Percentiles rank a stretch among this genome's conserved stretches.
phyloP scores from a whole-genome alignment of 2,797 vertebrate species.

The Malacoraja senta region DNA sequence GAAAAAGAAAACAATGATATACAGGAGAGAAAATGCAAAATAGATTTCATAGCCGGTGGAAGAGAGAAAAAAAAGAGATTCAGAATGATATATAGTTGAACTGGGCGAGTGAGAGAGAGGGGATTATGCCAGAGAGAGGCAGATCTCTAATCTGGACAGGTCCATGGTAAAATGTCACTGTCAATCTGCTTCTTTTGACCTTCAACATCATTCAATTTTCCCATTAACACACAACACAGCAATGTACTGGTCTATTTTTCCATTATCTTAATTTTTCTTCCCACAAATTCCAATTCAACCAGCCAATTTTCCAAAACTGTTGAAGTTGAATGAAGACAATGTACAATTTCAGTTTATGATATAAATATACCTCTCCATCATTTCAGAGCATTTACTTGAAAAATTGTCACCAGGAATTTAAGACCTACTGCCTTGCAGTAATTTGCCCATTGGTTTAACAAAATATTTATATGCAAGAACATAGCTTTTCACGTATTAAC shows the following conservation, averaged over 20 bases:
- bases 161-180: background rate
- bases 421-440: background rate
- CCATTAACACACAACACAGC: background rate
- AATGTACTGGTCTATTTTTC: background rate
- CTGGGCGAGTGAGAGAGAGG: background rate
- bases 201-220: background rate
- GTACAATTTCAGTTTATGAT: background rate
- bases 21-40: background rate
- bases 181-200: background rate
- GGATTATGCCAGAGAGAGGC: background rate
- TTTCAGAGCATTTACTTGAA: background rate
- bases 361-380: background rate
- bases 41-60: background rate
- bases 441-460: background rate
- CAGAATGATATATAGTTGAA: background rate
- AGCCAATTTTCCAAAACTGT: background rate
- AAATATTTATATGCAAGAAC: too few species aligned
- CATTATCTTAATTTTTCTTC: background rate
- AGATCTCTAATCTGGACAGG: background rate
- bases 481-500: background rate
- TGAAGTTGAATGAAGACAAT: background rate
- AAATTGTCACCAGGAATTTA: background rate
- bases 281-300: background rate
- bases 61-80: too few species aligned
- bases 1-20: background rate